Conservation (phyloP, 2,797 vertebrate genomes). For the Anguilla obscura region DNA sequence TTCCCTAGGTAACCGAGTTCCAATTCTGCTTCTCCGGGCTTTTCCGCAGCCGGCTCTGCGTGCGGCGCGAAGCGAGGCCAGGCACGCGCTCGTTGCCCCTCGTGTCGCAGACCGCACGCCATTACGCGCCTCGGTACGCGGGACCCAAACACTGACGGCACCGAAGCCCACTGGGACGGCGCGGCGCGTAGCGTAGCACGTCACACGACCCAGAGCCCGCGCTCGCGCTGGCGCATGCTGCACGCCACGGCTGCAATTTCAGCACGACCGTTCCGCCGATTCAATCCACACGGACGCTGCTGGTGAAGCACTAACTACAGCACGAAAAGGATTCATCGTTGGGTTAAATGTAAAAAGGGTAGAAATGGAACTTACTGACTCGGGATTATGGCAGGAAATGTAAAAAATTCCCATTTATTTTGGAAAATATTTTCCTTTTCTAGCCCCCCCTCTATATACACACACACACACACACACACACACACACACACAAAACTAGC, state of each 20-base stretch:
- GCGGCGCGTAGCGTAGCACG: no score
- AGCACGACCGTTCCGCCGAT: not conserved
- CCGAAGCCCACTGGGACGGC: not conserved
- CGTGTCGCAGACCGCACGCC: not conserved
- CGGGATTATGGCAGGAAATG: no score
- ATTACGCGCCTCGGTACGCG: no score
- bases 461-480: no score
- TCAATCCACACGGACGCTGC: not conserved
- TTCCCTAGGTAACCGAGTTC: constrained; percentile 62
- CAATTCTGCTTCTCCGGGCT: constrained; percentile 39
- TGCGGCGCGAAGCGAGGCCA: not conserved
- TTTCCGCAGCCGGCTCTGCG: constrained; percentile 18
- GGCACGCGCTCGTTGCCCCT: not conserved
- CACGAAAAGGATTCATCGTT: not conserved
- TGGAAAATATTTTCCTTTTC: no score
- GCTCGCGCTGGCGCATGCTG: not conserved
- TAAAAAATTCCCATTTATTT: no score
- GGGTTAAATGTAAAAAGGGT: not conserved
- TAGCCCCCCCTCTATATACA: no score
- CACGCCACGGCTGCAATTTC: not conserved
- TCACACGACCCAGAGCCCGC: not conserved
- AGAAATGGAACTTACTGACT: no score
- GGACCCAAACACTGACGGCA: not conserved
- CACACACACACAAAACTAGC: not conserved
- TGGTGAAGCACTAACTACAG: not conserved